Evolutionary conservation across 2,113 vertebrate species (phyloP).

Genomic region (Oplegnathus fasciatus): DNA sequence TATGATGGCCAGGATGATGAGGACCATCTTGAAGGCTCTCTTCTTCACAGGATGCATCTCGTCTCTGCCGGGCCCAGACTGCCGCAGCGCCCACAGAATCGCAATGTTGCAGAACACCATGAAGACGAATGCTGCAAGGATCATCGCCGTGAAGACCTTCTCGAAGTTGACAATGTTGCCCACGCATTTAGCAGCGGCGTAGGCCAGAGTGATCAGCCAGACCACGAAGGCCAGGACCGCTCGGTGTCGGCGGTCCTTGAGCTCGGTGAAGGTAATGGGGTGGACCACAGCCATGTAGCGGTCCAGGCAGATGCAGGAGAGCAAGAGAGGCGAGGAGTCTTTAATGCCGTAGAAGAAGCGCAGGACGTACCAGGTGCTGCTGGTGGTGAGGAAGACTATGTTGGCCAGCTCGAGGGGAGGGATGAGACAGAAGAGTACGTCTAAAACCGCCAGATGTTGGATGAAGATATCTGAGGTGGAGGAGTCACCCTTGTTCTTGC

Average conservation of each 20-base stretch:
- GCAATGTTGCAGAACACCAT: constrained; percentile 85
- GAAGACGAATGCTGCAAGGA: constrained; percentile 76
- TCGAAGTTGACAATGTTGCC: constrained; percentile 75
- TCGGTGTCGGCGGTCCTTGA: constrained; percentile 79
- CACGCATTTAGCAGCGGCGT: constrained; percentile 71
- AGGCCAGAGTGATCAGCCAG: constrained; percentile 80
- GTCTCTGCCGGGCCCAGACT: constrained; percentile 75
- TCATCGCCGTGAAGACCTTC: constrained; percentile 81
- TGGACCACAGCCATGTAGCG: constrained; percentile 84
- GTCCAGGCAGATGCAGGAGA: constrained; percentile 86
- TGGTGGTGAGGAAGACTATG: constrained; percentile 74
- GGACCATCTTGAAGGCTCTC: constrained; percentile 85
- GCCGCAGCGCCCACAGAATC: constrained; percentile 78
- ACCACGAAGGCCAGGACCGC: constrained; percentile 52
- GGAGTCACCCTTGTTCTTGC: constrained; percentile 78
- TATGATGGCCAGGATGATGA: constrained; percentile 84
- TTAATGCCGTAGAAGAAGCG: constrained; percentile 85
- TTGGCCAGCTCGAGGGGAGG: constrained; percentile 80
- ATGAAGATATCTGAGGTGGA: constrained; percentile 85
- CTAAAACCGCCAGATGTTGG: constrained; percentile 79
- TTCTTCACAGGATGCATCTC: constrained; percentile 85
- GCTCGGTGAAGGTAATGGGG: constrained; percentile 81
- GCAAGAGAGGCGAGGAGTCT: constrained; percentile 82
- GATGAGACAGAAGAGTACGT: constrained; percentile 82
- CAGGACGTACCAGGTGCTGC: constrained; percentile 78